Percentiles rank a stretch among this genome's conserved stretches.
Conservation (phyloP, 2,888 invertebrate genomes). For the Coelogynopora nodosa region DNA sequence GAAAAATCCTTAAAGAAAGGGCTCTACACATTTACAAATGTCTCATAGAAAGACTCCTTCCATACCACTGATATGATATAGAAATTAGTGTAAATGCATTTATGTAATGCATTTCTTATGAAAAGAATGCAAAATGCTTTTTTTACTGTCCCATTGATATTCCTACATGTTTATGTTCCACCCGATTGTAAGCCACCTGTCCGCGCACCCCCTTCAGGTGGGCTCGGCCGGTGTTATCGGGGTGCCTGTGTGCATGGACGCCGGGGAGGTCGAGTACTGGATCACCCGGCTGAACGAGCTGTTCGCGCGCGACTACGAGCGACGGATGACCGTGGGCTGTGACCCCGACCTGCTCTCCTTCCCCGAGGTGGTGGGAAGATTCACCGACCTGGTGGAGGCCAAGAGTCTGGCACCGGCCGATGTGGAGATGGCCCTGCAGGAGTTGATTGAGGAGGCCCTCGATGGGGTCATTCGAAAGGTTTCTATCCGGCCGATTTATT, state of each 20-base stretch:
- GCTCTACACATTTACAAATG: too few species aligned
- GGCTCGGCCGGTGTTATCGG: background rate
- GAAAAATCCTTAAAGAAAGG: too few species aligned
- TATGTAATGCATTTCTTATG: too few species aligned
- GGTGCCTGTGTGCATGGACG: background rate
- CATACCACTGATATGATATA: too few species aligned
- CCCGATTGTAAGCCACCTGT: too few species aligned
- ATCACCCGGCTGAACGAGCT: background rate
- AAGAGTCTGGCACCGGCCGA: background rate
- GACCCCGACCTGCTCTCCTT: background rate
- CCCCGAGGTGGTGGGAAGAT: background rate
- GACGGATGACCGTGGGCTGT: background rate
- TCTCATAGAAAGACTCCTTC: too few species aligned
- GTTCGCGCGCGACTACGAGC: background rate
- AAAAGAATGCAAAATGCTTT: too few species aligned
- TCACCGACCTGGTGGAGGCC: background rate
- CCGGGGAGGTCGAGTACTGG: background rate
- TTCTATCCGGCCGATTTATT: too few species aligned
- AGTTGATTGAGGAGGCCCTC: background rate
- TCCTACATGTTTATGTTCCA: too few species aligned
- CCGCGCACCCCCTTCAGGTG: background rate
- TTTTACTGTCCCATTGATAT: too few species aligned
- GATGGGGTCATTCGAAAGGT: slow-evolving; percentile 1
- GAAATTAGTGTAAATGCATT: too few species aligned
- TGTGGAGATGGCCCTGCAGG: background rate